Evolutionary conservation across 2,888 invertebrate genomes (phyloP), one percentile per base, ranked within the genome.

Genomic region (Athalia rosae): DNA sequence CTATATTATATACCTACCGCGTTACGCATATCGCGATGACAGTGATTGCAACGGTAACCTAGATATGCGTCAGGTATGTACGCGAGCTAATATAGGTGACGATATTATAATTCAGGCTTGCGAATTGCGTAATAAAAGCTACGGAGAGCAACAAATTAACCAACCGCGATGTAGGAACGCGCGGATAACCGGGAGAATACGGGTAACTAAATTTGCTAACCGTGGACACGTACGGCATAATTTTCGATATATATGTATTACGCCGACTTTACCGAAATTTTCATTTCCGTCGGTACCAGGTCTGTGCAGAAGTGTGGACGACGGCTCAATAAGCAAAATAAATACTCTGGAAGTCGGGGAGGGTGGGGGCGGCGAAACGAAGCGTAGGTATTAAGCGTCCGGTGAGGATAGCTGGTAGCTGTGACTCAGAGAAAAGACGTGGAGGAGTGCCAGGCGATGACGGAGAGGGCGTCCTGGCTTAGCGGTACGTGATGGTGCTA

Each of bases 361-460:
- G n/a, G n/a, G n/a, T n/a, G n/a, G n/a, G n/a, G n/a, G n/a, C n/a
- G 74, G n/a, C 71, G 11, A 50, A n/a, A 4, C 58, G 45, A 56
- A 58, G 71, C 43, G 71, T 53, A 53, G 53, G 53, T 71, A 58
- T 56, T 69, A 61, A 74, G 13, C 74, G 74, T 74, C 62, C 61
- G 15, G 28, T 28, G 28, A 28, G 28, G 28, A 28, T 28, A 28
- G 58, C 45, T 58, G 48, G 41, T 9, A 56, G 71, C 71, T 74
- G 74, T 74, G 74, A 74, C 48, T 74, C 74, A 74, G 15, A 61
- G 62, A 74, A 15, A 48, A 81, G 78, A 80, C 77, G 81, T 83
- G 83, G 82, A 83, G 78, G 79, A 79, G 41, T 83, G 83, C 83
- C 83, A 83, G 81, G 81, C 79, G 80, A 80, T 74, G 62, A 74